Base-by-base conservation (phyloP, 2,888 invertebrate genomes). In the Drosophila recens region DNA sequence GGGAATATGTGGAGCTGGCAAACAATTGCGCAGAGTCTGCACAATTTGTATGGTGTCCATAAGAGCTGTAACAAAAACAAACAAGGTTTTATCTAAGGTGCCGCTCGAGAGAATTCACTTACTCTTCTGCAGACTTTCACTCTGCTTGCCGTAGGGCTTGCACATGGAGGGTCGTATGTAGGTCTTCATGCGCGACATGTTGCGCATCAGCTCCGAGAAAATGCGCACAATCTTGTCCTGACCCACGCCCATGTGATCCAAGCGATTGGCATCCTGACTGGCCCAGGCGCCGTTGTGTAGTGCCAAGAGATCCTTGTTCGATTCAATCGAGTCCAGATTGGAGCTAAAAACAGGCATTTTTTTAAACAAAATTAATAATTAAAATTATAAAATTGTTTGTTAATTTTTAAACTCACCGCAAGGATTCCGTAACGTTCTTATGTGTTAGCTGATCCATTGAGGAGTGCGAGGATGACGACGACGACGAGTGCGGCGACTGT, bases 101-200 rank as follows among this genome's bases (percentile, higher is more conserved):
- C 30, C 45, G 13, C 1, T 23, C 13, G 6, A 38, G 1, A 3
- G 2, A 36, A 27, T 30, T 1, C 13, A 92, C 93, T 94, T 93
- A 97, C 97, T 97, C 94, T 97, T 97, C 93, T 97, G 97, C 85
- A 97, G 94, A 90, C 97, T 96, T 93, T 97, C 97, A 75, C 97
- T 97, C 93, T 97, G 97, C 92, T 97, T 97, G 78, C 97, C 97
- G 92, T 97, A 97, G 23, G 97, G 97, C 93, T 97, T 97, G 68
- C 97, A 97, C 97, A 97, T 97, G 68, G 97, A 96, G 72, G 97
- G 97, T 65, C 97, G 94, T 83, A 97, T 97, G 90, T 97, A 97
- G 53, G 96, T 96, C 91, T 97, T 96, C 96, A 97, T 97, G 90
- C 97, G 95, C 82, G 96, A 95, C 95, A 97, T 95, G 93, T 97